Conservation (phyloP, 2,113 vertebrate species). For the Progne subis region DNA sequence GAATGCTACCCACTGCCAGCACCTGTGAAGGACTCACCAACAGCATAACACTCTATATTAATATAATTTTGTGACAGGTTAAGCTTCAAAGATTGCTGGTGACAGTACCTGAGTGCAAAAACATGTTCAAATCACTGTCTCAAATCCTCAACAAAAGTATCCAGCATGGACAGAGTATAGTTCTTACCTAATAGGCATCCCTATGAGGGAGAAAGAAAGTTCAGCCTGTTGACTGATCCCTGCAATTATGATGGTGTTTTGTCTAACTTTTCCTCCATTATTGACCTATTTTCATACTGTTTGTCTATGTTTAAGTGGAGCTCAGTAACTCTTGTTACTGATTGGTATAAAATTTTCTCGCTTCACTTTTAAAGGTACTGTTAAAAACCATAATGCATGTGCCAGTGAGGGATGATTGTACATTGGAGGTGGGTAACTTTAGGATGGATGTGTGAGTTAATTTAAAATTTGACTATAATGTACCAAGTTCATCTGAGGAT, state of each 20-base stretch:
- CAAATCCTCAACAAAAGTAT: rapidly evolving
- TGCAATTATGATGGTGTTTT: not conserved
- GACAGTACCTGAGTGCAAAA: not conserved
- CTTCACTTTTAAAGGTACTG: rapidly evolving
- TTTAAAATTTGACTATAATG: not conserved
- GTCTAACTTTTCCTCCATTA: not conserved
- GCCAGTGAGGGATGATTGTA: not conserved
- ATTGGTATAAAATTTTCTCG: not conserved
- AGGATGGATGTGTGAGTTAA: not conserved
- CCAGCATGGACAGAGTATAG: not conserved
- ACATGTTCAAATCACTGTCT: not conserved
- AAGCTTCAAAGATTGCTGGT: rapidly evolving
- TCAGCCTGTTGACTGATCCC: not conserved
- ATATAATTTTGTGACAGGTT: not conserved
- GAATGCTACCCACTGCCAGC: not conserved
- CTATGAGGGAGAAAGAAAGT: not conserved
- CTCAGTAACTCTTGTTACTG: not conserved
- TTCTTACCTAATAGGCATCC: not conserved
- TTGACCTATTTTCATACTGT: not conserved
- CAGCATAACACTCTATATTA: not conserved
- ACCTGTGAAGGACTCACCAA: not conserved
- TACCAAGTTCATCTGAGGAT: not conserved
- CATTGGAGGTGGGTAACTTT: not conserved
- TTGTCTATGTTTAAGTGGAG: not conserved
- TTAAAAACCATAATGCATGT: rapidly evolving